A percentile compares a stretch with the other conserved stretches of the same genome.
These are phyloP conservation scores for Heterocephalus glaber DNA, from an alignment of 2,113 vertebrate genomes.

Conservation along the genomic window DNA sequence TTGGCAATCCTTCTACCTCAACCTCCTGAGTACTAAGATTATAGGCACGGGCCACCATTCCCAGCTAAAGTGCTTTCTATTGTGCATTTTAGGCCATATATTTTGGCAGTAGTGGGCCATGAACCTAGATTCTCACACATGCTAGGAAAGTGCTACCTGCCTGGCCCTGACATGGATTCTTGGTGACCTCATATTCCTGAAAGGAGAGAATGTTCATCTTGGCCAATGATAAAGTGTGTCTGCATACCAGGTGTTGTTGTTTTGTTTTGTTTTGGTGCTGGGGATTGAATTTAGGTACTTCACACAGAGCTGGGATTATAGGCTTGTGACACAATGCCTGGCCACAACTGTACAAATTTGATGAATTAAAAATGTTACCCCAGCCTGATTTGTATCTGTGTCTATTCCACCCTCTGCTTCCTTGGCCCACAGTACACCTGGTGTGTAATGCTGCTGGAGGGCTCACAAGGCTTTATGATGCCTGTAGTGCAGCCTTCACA, in stretches of 20 bases:
- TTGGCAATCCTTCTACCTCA: background rate
- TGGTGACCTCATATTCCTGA: background rate
- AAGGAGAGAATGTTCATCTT: background rate
- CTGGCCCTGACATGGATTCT: background rate
- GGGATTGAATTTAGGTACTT: background rate
- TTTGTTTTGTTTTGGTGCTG: background rate
- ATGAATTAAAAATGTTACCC: background rate
- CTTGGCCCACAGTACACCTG: background rate
- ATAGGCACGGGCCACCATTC: background rate
- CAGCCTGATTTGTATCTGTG: background rate
- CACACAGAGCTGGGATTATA: no score
- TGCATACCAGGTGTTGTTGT: background rate
- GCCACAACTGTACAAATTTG: background rate
- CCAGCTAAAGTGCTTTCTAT: background rate
- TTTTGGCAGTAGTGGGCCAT: background rate
- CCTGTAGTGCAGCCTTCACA: background rate
- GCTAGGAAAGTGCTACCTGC: background rate
- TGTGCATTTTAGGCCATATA: background rate
- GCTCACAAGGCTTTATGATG: rapidly evolving
- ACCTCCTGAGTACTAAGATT: background rate
- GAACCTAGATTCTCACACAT: background rate
- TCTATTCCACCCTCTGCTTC: background rate
- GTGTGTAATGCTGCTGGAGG: background rate
- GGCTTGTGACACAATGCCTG: background rate
- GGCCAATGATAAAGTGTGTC: background rate